Evolutionary conservation across 2,113 vertebrate species (phyloP).

Genomic region (Erythrocercus mccallii): DNA sequence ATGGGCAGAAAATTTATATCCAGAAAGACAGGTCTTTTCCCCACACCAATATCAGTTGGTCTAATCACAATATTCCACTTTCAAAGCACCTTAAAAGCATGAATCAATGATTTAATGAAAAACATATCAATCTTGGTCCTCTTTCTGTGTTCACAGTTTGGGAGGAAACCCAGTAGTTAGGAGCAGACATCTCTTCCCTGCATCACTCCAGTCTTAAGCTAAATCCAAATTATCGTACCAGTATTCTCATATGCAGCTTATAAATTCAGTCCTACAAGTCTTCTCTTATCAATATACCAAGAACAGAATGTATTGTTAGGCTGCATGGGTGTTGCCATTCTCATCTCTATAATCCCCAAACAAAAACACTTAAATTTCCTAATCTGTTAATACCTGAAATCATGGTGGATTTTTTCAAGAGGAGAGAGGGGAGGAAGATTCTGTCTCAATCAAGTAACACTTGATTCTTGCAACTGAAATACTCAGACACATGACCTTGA

Average conservation of each 20-base stretch:
- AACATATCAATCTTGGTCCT: not conserved
- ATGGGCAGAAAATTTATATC: not conserved
- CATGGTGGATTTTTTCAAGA: not conserved
- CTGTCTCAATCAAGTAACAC: not conserved
- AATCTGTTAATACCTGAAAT: slow-evolving; percentile 37
- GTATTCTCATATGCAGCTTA: slow-evolving; percentile 37
- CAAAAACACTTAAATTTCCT: slow-evolving; percentile 49
- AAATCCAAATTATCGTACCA: slow-evolving; percentile 18
- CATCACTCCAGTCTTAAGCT: slow-evolving; percentile 47
- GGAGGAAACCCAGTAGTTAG: slow-evolving; percentile 17
- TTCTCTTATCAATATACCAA: slow-evolving; percentile 49
- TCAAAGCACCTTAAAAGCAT: not conserved
- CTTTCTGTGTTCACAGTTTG: not conserved
- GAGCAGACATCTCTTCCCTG: slow-evolving; percentile 26
- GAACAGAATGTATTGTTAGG: slow-evolving; percentile 13
- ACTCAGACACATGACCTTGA: not conserved
- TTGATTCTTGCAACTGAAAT: not conserved
- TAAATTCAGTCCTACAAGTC: slow-evolving; percentile 67
- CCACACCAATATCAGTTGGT: not conserved
- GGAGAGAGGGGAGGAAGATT: not conserved
- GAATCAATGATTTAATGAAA: not conserved
- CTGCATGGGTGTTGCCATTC: not conserved
- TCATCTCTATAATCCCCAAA: slow-evolving; percentile 41
- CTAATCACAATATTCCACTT: not conserved
- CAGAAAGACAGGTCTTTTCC: not conserved